Percentiles rank a stretch among this genome's conserved stretches.
These are phyloP conservation scores for Brenthis hecate DNA, from an alignment of 2,888 invertebrate species.

Conservation along the genomic window DNA sequence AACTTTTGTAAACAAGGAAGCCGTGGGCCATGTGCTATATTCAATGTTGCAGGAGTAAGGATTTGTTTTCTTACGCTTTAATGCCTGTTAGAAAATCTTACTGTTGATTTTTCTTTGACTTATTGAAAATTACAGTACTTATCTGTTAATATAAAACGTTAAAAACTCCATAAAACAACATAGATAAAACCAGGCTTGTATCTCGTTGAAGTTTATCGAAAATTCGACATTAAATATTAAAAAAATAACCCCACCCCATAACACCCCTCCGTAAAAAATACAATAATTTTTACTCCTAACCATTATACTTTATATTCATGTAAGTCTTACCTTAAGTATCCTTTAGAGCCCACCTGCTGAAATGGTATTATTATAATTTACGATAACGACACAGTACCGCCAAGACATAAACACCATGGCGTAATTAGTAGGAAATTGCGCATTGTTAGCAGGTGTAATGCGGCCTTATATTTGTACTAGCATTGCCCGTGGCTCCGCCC, in stretches of 20 bases:
- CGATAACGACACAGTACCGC: constrained; percentile 8
- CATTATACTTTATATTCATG: constrained; percentile 12
- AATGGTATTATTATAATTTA: constrained; percentile 19
- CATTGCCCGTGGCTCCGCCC: no score
- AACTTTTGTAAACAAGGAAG: constrained; percentile 35
- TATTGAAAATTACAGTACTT: no score
- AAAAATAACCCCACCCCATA: background rate
- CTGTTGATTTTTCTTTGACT: no score
- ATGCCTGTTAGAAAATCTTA: constrained; percentile 26
- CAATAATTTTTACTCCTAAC: background rate
- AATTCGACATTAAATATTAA: no score
- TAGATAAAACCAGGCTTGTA: no score
- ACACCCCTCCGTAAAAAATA: background rate
- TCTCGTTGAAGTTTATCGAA: no score
- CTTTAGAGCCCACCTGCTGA: constrained; percentile 14
- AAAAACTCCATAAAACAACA: no score
- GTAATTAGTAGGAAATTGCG: constrained; percentile 7
- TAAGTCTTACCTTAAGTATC: constrained; percentile 10
- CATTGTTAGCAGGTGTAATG: constrained; percentile 4
- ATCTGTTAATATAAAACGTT: no score
- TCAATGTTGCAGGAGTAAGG: constrained; percentile 1
- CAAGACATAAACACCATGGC: constrained; percentile 12
- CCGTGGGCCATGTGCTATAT: constrained; percentile 14
- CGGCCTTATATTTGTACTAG: background rate
- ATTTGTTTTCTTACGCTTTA: constrained; percentile 5